These are phyloP conservation scores for Scatophagus argus DNA, from an alignment of 2,113 vertebrate species.

Conservation along the genomic window DNA sequence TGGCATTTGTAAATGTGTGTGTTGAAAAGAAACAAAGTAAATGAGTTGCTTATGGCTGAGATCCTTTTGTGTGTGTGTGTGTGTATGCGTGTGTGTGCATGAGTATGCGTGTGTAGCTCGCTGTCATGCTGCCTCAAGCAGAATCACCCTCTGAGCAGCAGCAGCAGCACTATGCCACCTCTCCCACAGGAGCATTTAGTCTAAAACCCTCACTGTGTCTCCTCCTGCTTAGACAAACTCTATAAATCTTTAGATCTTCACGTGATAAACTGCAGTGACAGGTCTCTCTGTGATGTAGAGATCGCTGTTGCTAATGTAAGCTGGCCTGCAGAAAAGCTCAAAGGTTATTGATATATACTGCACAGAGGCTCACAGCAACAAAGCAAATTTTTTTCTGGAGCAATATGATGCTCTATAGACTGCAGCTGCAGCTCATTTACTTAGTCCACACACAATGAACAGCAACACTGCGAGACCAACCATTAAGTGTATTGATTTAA, in stretches of 20 bases:
- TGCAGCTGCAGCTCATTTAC: neutral
- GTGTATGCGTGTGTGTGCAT: neutral
- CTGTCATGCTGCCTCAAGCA: slow-evolving; percentile 50
- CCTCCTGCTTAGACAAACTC: slow-evolving; percentile 41
- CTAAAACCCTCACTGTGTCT: slow-evolving; percentile 50
- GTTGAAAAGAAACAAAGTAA: slow-evolving; percentile 54
- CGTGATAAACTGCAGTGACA: slow-evolving; percentile 54
- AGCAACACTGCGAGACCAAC: neutral
- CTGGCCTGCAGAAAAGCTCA: slow-evolving; percentile 26
- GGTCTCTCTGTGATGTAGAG: slow-evolving; percentile 17
- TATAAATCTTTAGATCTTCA: slow-evolving; percentile 54
- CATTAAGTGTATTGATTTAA: neutral
- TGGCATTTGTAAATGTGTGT: slow-evolving; percentile 57
- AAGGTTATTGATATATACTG: slow-evolving; percentile 44
- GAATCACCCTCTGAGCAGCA: slow-evolving; percentile 51
- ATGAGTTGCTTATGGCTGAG: slow-evolving; percentile 33
- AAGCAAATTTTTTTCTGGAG: slow-evolving; percentile 2
- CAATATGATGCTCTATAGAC: neutral
- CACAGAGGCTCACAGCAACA: slow-evolving; percentile 13
- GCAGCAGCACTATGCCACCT: slow-evolving; percentile 42
- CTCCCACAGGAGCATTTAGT: slow-evolving; percentile 64
- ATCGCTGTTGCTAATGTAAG: slow-evolving; percentile 32
- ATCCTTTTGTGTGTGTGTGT: neutral
- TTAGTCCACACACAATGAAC: neutral
- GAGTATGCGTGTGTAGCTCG: slow-evolving; percentile 24